Evolutionary conservation across 2,113 vertebrate genomes (phyloP).

Genomic region (Melanocharis versteri): DNA sequence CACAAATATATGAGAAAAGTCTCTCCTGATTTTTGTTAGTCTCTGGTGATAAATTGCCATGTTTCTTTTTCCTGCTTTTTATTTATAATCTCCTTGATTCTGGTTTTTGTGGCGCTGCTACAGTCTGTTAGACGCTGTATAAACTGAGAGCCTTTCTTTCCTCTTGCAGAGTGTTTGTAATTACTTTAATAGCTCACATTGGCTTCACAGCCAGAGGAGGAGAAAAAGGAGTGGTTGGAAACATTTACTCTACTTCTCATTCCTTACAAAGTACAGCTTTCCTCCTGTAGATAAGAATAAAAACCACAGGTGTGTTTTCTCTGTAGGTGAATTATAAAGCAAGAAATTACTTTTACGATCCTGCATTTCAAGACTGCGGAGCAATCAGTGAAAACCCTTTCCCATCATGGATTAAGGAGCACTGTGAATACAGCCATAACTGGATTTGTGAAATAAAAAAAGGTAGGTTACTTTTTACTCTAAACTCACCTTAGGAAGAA

Average conservation of each 20-base stretch:
- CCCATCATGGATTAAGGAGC: neutral
- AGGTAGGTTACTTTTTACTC: neutral
- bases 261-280: neutral
- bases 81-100: neutral
- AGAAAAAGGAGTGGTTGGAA: neutral
- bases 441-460: slow-evolving; percentile 49
- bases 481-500: neutral
- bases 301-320: neutral
- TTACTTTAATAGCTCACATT: neutral
- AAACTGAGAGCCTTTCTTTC: neutral
- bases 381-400: neutral
- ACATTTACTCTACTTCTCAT: neutral
- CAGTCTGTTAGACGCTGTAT: neutral
- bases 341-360: neutral
- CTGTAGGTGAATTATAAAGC: neutral
- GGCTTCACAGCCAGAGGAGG: neutral
- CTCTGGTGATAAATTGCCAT: neutral
- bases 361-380: neutral
- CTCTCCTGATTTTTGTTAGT: neutral
- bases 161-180: neutral
- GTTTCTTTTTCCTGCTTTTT: neutral
- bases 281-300: neutral
- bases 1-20: neutral
- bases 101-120: neutral
- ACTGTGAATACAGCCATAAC: slow-evolving; percentile 38